Conservation (phyloP, 2,888 invertebrate genomes). For the Laothoe populi region DNA sequence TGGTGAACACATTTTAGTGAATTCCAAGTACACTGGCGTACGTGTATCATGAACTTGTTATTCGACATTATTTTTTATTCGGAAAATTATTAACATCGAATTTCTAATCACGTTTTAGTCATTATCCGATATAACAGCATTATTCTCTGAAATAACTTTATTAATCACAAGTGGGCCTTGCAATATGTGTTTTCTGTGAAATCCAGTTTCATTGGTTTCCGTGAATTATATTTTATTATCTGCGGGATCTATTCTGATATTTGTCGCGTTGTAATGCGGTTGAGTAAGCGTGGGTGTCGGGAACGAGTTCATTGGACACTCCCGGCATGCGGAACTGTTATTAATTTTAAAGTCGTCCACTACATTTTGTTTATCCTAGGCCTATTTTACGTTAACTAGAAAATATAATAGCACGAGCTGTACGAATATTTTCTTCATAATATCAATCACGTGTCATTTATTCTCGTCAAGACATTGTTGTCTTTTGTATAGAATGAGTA, state of each 20-base stretch:
- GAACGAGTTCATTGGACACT: slow-evolving; percentile 73
- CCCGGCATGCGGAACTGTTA: slow-evolving; percentile 74
- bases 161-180: slow-evolving; percentile 33
- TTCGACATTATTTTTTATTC: background rate
- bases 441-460: slow-evolving; percentile 5
- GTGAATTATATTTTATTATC: slow-evolving; percentile 43
- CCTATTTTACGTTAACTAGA: slow-evolving; percentile 2
- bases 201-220: slow-evolving; percentile 31
- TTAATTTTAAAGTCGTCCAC: slow-evolving; percentile 30
- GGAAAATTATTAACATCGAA: background rate
- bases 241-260: slow-evolving; percentile 47
- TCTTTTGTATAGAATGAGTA: background rate
- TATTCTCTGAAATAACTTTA: slow-evolving; percentile 24
- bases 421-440: background rate
- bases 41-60: background rate
- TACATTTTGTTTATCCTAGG: slow-evolving; percentile 24
- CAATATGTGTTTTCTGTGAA: background rate
- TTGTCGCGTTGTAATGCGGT: slow-evolving; percentile 54
- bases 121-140: background rate
- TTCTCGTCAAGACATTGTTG: background rate
- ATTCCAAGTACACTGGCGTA: background rate
- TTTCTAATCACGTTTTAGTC: background rate
- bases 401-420: background rate
- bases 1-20: background rate
- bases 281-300: slow-evolving; percentile 59